A percentile compares a stretch with the other conserved stretches of the same genome.
Conservation (phyloP, 2,113 vertebrate genomes). For the Mobula hypostoma region DNA sequence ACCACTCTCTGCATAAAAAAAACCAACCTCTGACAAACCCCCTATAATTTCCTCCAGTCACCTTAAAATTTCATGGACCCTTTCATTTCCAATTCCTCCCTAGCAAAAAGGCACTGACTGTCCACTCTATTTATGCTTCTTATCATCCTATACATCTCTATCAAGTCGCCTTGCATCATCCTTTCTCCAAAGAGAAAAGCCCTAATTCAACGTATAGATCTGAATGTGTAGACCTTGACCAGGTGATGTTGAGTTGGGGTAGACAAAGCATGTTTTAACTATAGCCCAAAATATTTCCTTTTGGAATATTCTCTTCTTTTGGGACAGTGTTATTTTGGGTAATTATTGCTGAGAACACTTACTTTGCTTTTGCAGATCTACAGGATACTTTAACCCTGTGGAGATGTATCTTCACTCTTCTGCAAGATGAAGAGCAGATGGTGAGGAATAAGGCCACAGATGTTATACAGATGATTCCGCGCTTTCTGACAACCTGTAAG, state of each 20-base stretch:
- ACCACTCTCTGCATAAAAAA: too few relatives aligned
- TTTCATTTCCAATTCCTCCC: too few relatives aligned
- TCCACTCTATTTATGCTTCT: too few relatives aligned
- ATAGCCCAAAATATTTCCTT: background rate
- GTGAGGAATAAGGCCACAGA: slow-evolving; percentile 72
- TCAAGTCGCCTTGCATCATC: too few relatives aligned
- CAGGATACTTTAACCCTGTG: slow-evolving; percentile 70
- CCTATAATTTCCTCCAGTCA: too few relatives aligned
- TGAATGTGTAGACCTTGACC: too few relatives aligned
- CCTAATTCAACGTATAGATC: too few relatives aligned
- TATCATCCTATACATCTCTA: too few relatives aligned
- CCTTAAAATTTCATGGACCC: too few relatives aligned
- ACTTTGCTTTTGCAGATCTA: slow-evolving; percentile 55
- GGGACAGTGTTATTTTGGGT: background rate
- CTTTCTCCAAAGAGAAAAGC: too few relatives aligned
- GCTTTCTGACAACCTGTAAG: slow-evolving; percentile 48
- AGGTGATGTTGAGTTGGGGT: background rate
- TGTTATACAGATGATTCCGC: slow-evolving; percentile 60
- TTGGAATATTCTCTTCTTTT: background rate
- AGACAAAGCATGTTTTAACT: background rate
- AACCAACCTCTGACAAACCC: too few relatives aligned
- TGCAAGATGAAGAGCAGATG: slow-evolving; percentile 83
- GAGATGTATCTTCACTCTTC: slow-evolving; percentile 71
- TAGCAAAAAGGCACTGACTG: too few relatives aligned
- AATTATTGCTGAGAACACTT: background rate